Percentiles rank a stretch among this genome's conserved stretches.
Conservation (phyloP, 2,797 vertebrate genomes). For the Intellagama lesueurii region DNA sequence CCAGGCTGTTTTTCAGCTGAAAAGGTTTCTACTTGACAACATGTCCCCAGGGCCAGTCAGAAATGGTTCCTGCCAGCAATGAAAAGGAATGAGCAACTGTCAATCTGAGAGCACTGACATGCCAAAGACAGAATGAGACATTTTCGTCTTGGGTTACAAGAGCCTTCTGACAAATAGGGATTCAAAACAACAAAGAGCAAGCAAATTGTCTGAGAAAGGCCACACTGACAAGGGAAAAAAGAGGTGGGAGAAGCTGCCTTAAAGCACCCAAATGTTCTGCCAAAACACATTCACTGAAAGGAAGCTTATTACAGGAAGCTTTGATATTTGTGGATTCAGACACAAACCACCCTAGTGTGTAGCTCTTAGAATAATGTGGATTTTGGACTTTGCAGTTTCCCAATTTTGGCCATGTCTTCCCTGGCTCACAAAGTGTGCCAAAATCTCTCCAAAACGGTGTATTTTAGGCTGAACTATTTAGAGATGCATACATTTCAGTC, state of each 20-base stretch:
- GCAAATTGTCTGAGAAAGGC: not conserved
- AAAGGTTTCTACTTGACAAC: not conserved
- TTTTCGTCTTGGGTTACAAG: conserved; percentile 14
- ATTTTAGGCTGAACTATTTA: not conserved
- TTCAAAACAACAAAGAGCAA: conserved; percentile 8
- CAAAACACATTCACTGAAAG: not conserved
- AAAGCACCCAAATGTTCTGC: not conserved
- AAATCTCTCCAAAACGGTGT: not conserved
- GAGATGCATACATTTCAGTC: not conserved
- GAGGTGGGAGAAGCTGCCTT: rapidly evolving
- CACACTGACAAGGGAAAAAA: not conserved
- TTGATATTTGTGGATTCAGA: no score
- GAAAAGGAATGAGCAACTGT: conserved; percentile 21
- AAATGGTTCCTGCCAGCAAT: not conserved
- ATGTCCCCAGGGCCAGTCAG: not conserved
- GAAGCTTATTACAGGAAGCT: no score
- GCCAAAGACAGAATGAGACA: conserved; percentile 13
- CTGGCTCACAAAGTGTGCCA: not conserved
- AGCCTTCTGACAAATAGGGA: not conserved
- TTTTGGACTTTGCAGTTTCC: not conserved
- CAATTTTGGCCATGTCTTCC: not conserved
- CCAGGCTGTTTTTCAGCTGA: conserved; percentile 5
- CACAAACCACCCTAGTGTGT: not conserved
- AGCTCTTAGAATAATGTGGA: not conserved
- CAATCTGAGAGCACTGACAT: not conserved